phyloP scores from a whole-genome alignment of 1,140 invertebrate species.

The Magallana gigas region DNA sequence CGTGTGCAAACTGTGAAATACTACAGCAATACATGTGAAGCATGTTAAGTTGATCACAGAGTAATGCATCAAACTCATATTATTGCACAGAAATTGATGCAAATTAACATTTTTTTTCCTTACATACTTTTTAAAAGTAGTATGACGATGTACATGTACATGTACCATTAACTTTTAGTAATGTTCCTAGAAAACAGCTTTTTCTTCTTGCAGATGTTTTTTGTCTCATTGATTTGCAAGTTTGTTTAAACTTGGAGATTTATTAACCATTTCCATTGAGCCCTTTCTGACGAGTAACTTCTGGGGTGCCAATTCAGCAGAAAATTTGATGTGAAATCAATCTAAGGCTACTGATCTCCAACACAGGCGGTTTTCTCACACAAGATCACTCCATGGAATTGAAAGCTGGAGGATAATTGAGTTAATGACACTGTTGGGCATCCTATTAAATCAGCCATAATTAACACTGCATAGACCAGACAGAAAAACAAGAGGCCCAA shows the following conservation, averaged over 20 bases:
- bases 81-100: no score
- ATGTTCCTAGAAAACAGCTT: no score
- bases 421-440: not conserved
- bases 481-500: no score
- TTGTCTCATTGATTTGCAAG: not conserved
- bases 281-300: not conserved
- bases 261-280: not conserved
- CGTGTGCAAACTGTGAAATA: no score
- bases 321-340: conserved; percentile 20
- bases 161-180: no score
- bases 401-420: conserved; percentile 27
- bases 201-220: not conserved
- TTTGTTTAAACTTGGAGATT: not conserved
- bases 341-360: not conserved
- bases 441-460: not conserved
- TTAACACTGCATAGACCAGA: not conserved
- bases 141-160: no score
- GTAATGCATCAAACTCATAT: no score
- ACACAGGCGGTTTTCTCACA: not conserved
- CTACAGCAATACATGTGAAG: no score
- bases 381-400: not conserved
- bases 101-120: no score
- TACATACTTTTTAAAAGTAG: no score
- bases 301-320: not conserved
- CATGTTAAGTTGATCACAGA: no score